Evolutionary conservation across 2,888 invertebrate genomes (phyloP).

Genomic region (Apotomis capreana): DNA sequence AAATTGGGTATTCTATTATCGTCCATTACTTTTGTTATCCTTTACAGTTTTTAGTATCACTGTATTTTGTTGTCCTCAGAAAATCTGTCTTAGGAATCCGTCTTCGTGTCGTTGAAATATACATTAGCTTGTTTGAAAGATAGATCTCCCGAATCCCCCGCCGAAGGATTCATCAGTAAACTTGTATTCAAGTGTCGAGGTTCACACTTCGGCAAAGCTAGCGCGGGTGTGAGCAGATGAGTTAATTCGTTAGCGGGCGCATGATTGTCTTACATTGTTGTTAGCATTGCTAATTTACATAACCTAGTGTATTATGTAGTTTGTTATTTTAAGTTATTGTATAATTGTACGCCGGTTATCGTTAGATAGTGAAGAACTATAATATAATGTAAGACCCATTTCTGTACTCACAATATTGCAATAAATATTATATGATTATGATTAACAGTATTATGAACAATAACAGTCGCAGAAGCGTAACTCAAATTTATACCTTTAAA

Average conservation of each 20-base stretch:
- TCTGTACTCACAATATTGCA: no score
- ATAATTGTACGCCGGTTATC: no score
- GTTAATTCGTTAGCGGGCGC: constrained; percentile 8
- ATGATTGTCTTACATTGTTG: constrained; percentile 15
- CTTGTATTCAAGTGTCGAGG: not conserved
- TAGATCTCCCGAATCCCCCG: not conserved
- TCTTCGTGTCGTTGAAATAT: not conserved
- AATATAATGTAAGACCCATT: no score
- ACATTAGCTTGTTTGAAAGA: not conserved
- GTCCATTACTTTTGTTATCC: no score
- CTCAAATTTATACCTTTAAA: not conserved
- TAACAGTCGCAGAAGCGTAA: constrained; percentile 5
- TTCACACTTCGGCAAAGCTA: not conserved
- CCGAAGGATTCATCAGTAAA: not conserved
- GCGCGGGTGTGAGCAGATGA: not conserved
- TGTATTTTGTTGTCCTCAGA: no score
- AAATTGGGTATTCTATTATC: no score
- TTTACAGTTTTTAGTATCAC: no score
- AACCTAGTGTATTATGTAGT: no score
- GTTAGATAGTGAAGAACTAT: no score
- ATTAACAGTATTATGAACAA: constrained; percentile 1
- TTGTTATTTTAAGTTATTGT: no score
- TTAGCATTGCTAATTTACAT: constrained; percentile 12
- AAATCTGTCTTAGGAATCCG: not conserved
- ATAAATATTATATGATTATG: no score